A percentile compares a stretch with the other conserved stretches of the same genome.
Conservation (phyloP, 64 coral and sea anemone species). For the Actinia equina region DNA sequence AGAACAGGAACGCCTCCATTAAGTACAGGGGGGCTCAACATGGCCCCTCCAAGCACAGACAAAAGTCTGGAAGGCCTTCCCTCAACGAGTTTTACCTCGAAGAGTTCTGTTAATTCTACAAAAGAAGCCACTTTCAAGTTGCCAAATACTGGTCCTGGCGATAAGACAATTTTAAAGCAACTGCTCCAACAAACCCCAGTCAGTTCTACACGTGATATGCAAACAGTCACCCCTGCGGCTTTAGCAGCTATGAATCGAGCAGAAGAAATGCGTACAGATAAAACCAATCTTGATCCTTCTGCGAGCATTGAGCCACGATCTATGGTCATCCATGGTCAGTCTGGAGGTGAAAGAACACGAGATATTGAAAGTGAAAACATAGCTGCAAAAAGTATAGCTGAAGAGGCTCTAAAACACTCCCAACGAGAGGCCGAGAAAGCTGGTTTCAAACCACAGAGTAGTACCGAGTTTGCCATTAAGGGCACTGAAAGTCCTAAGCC, state of each 20-base stretch:
- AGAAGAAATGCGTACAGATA: neutral
- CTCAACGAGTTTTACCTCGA: neutral
- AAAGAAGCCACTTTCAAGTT: neutral
- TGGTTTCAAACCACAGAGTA: conserved; percentile 40
- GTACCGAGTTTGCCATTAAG: conserved; percentile 57
- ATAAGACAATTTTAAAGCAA: neutral
- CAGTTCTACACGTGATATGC: neutral
- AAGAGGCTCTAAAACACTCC: conserved; percentile 40
- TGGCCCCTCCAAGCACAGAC: neutral
- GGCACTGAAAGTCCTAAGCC: conserved; percentile 19
- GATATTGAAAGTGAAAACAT: neutral
- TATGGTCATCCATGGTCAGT: conserved; percentile 33
- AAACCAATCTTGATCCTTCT: conserved; percentile 43
- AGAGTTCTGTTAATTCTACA: neutral
- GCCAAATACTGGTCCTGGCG: neutral
- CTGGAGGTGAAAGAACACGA: neutral
- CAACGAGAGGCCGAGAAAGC: conserved; percentile 37
- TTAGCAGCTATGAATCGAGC: conserved; percentile 53
- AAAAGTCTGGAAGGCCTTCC: neutral
- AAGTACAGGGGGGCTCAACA: neutral
- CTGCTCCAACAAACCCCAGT: neutral
- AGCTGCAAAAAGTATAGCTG: conserved; percentile 33
- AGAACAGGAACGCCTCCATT: neutral
- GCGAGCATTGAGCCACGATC: conserved; percentile 54
- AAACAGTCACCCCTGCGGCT: conserved; percentile 13